Conservation (phyloP, 2,888 invertebrate genomes). For the Tachina fera region DNA sequence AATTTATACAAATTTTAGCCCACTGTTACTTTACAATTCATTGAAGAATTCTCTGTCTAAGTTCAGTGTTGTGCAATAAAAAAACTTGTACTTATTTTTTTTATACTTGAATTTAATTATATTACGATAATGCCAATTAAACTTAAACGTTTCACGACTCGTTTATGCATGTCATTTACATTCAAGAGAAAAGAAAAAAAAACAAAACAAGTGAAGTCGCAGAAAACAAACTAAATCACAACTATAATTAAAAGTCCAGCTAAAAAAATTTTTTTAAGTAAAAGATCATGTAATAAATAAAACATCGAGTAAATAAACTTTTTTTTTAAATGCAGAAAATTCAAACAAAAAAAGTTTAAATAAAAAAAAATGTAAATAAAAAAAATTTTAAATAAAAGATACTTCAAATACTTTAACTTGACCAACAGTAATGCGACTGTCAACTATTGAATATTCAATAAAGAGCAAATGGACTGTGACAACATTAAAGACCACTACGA, state of each 20-base stretch:
- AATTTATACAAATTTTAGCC: background rate
- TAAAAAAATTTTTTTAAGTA: background rate
- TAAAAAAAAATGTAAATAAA: background rate
- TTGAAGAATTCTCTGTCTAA: background rate
- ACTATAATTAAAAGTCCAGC: conserved; percentile 37
- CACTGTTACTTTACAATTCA: background rate
- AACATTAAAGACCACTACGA: conserved; percentile 25
- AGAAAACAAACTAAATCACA: conserved; percentile 56
- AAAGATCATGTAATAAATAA: conserved; percentile 59
- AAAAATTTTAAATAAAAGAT: conserved; percentile 2
- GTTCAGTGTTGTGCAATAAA: background rate
- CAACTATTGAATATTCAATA: conserved; percentile 68
- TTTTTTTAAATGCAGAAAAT: conserved; percentile 5
- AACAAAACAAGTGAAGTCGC: background rate
- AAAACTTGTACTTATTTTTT: background rate
- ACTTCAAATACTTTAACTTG: conserved; percentile 15
- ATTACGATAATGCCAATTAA: conserved; percentile 14
- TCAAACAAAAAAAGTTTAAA: background rate
- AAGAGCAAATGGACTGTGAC: conserved; percentile 45
- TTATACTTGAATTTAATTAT: conserved; percentile 16
- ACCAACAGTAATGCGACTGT: conserved; percentile 33
- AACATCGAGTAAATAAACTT: conserved; percentile 33
- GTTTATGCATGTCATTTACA: conserved; percentile 43
- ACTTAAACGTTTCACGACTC: conserved; percentile 32
- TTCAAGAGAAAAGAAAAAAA: background rate